These are phyloP conservation scores for Halictus rubicundus DNA, from an alignment of 1,140 invertebrate genomes.

Conservation along the genomic window DNA sequence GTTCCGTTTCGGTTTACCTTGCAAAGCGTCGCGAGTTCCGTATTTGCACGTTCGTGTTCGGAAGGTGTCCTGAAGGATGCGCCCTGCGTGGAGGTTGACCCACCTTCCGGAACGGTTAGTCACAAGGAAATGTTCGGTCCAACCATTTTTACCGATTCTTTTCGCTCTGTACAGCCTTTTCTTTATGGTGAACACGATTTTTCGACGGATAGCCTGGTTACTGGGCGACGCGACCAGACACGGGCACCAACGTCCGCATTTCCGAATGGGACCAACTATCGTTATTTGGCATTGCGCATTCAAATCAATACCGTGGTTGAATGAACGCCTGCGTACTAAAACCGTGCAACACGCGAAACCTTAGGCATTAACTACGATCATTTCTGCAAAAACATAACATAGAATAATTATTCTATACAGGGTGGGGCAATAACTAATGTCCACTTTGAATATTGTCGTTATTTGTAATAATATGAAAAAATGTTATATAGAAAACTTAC, in stretches of 20 bases:
- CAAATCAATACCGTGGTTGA: slow-evolving; percentile 73
- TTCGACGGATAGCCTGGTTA: slow-evolving; percentile 35
- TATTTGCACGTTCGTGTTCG: slow-evolving; percentile 73
- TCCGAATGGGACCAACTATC: slow-evolving; percentile 18
- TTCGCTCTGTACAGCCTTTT: slow-evolving; percentile 12
- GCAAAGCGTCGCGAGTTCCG: slow-evolving; percentile 78
- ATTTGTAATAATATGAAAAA: no score
- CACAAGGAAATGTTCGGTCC: slow-evolving; percentile 68
- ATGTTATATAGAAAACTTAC: no score
- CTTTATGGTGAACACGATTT: slow-evolving; percentile 24
- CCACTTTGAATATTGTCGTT: no score
- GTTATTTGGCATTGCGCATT: slow-evolving; percentile 73
- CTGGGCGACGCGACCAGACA: slow-evolving; percentile 38
- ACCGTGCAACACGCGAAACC: neutral
- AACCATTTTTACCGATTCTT: slow-evolving; percentile 57
- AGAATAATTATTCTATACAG: no score
- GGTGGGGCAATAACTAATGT: no score
- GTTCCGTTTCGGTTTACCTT: slow-evolving; percentile 67
- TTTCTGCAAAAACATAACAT: neutral
- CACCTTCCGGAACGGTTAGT: slow-evolving; percentile 69
- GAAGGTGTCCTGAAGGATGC: slow-evolving; percentile 62
- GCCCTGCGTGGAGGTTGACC: slow-evolving; percentile 44
- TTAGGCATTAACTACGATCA: neutral
- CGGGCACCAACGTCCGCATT: slow-evolving; percentile 36
- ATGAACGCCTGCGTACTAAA: slow-evolving; percentile 62